Base-by-base conservation (phyloP, 2,797 vertebrate species). In the Epinephelus awoara region DNA sequence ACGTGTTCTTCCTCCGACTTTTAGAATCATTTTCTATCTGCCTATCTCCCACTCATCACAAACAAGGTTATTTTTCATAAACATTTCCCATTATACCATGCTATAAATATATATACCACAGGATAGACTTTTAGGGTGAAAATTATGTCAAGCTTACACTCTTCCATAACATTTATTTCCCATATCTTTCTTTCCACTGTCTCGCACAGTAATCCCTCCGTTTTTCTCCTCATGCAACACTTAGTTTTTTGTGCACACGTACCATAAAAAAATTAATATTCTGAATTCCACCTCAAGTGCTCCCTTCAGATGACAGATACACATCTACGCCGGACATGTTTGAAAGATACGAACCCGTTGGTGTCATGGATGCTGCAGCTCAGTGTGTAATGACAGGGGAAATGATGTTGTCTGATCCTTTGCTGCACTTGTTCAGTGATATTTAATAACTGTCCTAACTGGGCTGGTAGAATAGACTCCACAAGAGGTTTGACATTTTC, bases 401-500 rank as follows among this genome's bases (percentile, higher is more conserved):
- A 77, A 82, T 50, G 3, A 79, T 76, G 66, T 54, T 21, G 46
- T 72, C 76, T 65, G 56, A 76, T 72, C 68, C 61, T 74, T 64
- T 72, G 72, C 68, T 59, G 72, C 72, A 75, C 69, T 77, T 82
- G 72, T 75, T 86, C 82, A 10, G 59, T 78, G 59, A 85, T 83
- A 79, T 88, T 87, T 82, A 80, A 87, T 80, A 82, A 76, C 50
- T 77, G 72, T 76, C 66, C 81, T 62, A 82, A 83, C 67, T 58
- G 76, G 81, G 64, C 77, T 77, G 42, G 64, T 70, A 73, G 64
- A 78, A 79, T 65, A 56, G 72, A 84, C 52, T 72, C 3, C 47
- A 79, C 67, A 73, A 91, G 85, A 84, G 78, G 73, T 68, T 84
- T 88, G 85, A 87, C 83, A 88, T 90, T 89, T 88, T 52, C 75